phyloP scores from a whole-genome alignment of 1,140 invertebrate genomes.

The Temnothorax nylanderi region DNA sequence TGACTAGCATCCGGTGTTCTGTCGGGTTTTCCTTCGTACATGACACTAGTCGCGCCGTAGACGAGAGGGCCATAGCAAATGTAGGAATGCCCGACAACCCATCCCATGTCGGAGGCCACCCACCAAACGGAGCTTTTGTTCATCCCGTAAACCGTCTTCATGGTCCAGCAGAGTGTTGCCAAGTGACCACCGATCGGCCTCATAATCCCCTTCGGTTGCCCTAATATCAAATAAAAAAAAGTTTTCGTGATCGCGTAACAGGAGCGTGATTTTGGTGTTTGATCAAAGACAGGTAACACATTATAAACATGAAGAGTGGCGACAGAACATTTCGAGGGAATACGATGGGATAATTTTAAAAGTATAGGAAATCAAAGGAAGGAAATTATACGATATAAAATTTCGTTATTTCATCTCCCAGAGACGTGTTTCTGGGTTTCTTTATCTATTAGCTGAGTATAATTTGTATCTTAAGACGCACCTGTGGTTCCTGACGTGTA shows the following conservation, averaged over 20 bases:
- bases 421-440: neutral
- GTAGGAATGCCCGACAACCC: constrained; percentile 98
- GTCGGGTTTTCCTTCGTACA: constrained; percentile 98
- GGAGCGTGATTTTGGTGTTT: neutral
- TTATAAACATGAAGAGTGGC: neutral
- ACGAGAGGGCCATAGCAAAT: constrained; percentile 96
- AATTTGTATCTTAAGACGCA: constrained; percentile 63
- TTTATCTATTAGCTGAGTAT: neutral
- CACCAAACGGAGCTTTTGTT: constrained; percentile 95
- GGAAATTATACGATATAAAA: neutral
- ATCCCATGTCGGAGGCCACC: constrained; percentile 96
- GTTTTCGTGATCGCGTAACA: neutral
- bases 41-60: constrained; percentile 92
- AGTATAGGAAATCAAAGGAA: neutral
- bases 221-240: constrained; percentile 77
- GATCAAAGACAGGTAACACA: neutral
- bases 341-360: neutral
- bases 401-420: neutral
- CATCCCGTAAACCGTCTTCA: constrained; percentile 94
- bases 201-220: constrained; percentile 93
- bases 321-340: neutral
- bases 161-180: constrained; percentile 93
- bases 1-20: constrained; percentile 96
- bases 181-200: constrained; percentile 95
- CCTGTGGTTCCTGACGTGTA: constrained; percentile 97